These are phyloP conservation scores for Centropus bengalensis DNA, from an alignment of 2,113 vertebrate genomes.

Conservation along the genomic window DNA sequence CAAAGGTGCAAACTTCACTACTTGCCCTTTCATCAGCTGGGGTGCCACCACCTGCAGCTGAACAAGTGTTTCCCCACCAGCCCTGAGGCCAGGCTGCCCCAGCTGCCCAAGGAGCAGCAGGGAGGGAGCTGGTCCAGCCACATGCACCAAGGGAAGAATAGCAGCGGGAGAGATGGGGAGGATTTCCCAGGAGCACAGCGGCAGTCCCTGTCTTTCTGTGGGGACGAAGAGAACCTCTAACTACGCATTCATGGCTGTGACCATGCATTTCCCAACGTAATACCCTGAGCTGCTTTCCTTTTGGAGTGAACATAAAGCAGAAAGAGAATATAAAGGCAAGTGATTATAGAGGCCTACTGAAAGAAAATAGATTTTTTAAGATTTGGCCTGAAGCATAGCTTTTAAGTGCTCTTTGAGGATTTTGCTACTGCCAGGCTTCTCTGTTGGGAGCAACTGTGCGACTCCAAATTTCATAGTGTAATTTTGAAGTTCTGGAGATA, in stretches of 20 bases:
- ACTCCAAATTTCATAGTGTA: not conserved
- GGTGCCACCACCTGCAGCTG: not conserved
- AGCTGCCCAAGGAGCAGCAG: not conserved
- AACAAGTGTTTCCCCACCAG: accelerated
- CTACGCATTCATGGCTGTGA: accelerated
- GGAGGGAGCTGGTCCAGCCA: accelerated
- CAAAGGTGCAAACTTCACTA: not conserved
- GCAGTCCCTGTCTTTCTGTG: not conserved
- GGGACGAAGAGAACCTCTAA: not conserved
- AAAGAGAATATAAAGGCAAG: not conserved
- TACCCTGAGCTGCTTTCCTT: not conserved
- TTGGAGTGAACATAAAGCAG: too few species aligned
- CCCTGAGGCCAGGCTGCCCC: not conserved
- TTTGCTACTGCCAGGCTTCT: not conserved
- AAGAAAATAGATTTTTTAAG: not conserved
- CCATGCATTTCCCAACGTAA: accelerated
- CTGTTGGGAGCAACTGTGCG: not conserved
- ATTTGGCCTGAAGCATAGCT: not conserved
- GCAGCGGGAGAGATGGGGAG: not conserved
- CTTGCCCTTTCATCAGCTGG: not conserved
- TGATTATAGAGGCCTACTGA: not conserved
- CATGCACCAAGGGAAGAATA: accelerated
- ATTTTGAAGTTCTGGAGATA: not conserved
- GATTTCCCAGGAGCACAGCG: too few species aligned
- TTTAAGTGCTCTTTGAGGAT: not conserved